Conservation (phyloP, 2,113 vertebrate species). For the Pteronura brasiliensis region DNA sequence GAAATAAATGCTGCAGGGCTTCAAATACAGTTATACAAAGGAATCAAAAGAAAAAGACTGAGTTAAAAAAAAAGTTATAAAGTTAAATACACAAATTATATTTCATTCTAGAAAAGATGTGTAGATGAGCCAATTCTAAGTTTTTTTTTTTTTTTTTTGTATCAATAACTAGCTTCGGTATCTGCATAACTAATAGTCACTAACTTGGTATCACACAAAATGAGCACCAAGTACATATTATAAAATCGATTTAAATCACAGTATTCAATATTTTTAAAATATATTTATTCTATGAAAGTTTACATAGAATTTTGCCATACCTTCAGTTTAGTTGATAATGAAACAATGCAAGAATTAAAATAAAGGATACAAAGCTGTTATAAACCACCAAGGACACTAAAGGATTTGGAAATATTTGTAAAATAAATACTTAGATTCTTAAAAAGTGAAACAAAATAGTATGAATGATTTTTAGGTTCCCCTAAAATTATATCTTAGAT, state of each 20-base stretch:
- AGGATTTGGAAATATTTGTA: neutral
- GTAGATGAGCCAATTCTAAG: neutral
- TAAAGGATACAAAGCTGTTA: neutral
- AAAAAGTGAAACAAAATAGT: neutral
- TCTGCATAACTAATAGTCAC: neutral
- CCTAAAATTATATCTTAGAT: neutral
- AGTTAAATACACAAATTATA: neutral
- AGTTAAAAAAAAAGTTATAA: neutral
- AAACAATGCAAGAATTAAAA: neutral
- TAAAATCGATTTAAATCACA: neutral
- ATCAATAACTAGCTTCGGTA: neutral
- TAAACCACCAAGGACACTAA: neutral
- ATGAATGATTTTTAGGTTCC: neutral
- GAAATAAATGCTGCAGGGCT: neutral
- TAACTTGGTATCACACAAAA: neutral
- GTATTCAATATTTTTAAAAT: neutral
- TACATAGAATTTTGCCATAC: neutral
- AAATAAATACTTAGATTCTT: slow-evolving; percentile 16
- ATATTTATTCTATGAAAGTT: neutral
- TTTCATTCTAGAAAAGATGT: neutral
- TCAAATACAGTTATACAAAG: neutral
- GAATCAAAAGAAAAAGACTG: neutral
- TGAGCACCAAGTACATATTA: neutral
- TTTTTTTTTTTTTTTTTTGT: neutral
- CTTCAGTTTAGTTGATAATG: neutral